Evolutionary conservation across 2,888 invertebrate genomes (phyloP).

Genomic region (Tineola bisselliella): DNA sequence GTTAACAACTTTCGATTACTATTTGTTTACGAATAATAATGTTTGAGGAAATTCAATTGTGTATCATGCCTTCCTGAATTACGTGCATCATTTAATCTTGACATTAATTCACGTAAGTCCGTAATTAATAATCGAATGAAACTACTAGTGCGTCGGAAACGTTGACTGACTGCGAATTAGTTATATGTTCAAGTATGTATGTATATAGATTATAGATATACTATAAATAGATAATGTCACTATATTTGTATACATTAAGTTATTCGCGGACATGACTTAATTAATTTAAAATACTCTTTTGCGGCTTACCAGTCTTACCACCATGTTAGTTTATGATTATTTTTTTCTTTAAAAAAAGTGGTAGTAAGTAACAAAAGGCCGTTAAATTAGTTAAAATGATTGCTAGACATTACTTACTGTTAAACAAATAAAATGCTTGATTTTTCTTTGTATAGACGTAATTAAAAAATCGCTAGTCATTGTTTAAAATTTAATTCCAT

Average conservation of each 20-base stretch:
- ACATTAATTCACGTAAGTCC: constrained; percentile 11
- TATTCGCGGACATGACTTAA: too few species aligned
- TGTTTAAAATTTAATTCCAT: too few species aligned
- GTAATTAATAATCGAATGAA: constrained; percentile 8
- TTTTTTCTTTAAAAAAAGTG: too few species aligned
- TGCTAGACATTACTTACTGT: too few species aligned
- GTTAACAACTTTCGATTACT: not conserved
- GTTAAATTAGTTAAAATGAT: too few species aligned
- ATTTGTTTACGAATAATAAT: not conserved
- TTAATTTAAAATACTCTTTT: too few species aligned
- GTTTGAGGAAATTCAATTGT: not conserved
- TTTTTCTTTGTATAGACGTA: too few species aligned
- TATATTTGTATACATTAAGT: not conserved
- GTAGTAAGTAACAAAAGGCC: too few species aligned
- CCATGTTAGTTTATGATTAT: too few species aligned
- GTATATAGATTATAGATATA: not conserved
- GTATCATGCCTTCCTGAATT: constrained; percentile 3
- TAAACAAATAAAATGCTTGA: too few species aligned
- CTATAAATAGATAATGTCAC: not conserved
- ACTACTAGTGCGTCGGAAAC: not conserved
- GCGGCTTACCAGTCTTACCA: too few species aligned
- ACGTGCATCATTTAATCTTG: constrained; percentile 8
- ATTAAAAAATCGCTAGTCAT: too few species aligned
- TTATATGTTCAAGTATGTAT: not conserved
- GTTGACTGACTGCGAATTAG: not conserved